Evolutionary conservation across 2,888 invertebrate genomes (phyloP), one percentile per base, ranked within the genome.

Genomic region (Beris chalybata): DNA sequence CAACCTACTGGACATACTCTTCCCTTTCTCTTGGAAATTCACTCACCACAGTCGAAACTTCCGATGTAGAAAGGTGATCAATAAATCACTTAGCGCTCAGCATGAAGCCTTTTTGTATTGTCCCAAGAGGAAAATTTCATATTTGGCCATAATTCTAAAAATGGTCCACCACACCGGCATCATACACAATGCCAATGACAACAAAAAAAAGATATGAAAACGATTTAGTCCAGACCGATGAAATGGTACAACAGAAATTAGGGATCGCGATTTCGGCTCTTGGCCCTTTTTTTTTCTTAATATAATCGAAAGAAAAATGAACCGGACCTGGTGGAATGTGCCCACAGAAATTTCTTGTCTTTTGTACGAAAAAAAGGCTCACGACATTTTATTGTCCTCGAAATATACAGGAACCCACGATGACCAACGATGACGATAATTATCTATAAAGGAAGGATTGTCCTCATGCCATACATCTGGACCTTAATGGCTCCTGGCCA

Each of bases 31-130:
- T 9, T 59, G 32, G 47, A 59, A 59, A 47, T 59, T 59, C 58
- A 59, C 58, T 59, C 31, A 30, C 31, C 48, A 47, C 58, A 59
- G 48, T 47, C 47, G 47, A 47, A 59, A 59, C 58, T 59, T 59
- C 58, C 58, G 58, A 59, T 59, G 58, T 47, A 48, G 58, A 59
- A 59, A 59, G 58, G 58, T 59, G 58, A 59, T 59, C 58, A 59
- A 59, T 59, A 59, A 59, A 59, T 59, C 58, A 59, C 58, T 47
- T 31, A 47, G 31, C 32, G n/a, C 58, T n/a, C 58, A 59, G 58
- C 58, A 47, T 47, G 58, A 45, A 59, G 32, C 32, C 58, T 59
- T 59, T 59, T 45, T 13, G 47, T 31, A 47, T 45, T 56, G 31
- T 31, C 43, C 15, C 45, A 22, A 59, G n/a, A 48, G 48, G 31